These are phyloP conservation scores for Tipula vernalis DNA, from an alignment of 2,888 invertebrate species.

Conservation along the genomic window DNA sequence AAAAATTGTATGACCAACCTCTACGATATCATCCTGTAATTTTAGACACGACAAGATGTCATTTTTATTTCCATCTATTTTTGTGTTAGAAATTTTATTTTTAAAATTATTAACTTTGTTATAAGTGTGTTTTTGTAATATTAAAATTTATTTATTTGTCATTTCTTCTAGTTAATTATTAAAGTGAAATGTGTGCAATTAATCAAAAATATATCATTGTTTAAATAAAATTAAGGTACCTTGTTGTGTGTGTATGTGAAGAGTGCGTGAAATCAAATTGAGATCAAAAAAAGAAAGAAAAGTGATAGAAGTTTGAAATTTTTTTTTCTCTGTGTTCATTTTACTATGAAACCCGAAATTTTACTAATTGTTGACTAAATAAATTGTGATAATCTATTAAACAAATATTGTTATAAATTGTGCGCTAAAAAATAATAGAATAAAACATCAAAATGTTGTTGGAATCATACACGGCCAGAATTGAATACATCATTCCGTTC, in stretches of 20 bases:
- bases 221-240: not conserved
- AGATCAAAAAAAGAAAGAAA: not conserved
- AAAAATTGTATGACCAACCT: not conserved
- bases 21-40: not conserved
- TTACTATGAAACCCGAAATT: not conserved
- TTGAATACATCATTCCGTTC: not conserved
- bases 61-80: not conserved
- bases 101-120: not conserved
- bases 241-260: not conserved
- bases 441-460: not conserved
- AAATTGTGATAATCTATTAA: not conserved
- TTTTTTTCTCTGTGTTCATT: not conserved
- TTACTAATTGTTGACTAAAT: not conserved
- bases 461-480: not conserved
- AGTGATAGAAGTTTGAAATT: not conserved
- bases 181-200: not conserved
- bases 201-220: not conserved
- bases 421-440: not conserved
- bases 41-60: not conserved
- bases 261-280: not conserved
- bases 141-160: not conserved
- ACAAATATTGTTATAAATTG: not conserved
- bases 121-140: not conserved
- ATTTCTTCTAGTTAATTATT: not conserved
- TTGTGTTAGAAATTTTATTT: not conserved